Evolutionary conservation across 2,888 invertebrate species (phyloP).

Genomic region (Operophtera brumata): DNA sequence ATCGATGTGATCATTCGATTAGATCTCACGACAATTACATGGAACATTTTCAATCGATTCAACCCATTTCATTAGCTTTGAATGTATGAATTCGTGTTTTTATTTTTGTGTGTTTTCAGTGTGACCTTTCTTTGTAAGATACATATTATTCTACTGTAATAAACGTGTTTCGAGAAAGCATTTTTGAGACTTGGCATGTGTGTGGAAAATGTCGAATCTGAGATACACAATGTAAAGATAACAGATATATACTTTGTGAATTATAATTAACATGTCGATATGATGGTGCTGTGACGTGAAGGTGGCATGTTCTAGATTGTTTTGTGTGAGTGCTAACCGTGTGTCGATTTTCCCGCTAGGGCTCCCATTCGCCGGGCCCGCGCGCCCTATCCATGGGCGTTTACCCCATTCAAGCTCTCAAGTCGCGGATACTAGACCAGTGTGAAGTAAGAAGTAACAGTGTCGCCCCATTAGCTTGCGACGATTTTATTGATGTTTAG

Average conservation of each 20-base stretch:
- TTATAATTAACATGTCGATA: constrained; percentile 50
- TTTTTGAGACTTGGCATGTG: constrained; percentile 55
- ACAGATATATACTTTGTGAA: constrained; percentile 56
- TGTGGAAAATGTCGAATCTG: constrained; percentile 43
- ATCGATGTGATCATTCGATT: constrained; percentile 69
- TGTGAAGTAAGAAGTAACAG: constrained; percentile 89
- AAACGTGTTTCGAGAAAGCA: constrained; percentile 38
- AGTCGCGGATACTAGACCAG: constrained; percentile 92
- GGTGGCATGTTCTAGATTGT: constrained; percentile 71
- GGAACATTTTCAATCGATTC: constrained; percentile 36
- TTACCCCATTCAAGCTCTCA: constrained; percentile 93
- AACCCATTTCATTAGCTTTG: constrained; percentile 71
- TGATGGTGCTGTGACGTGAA: constrained; percentile 58
- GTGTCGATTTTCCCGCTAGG: constrained; percentile 84
- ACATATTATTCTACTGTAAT: constrained; percentile 36
- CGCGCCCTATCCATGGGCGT: constrained; percentile 94
- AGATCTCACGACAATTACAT: constrained; percentile 39
- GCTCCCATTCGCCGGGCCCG: constrained; percentile 95
- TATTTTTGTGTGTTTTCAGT: constrained; percentile 50
- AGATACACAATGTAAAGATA: constrained; percentile 42
- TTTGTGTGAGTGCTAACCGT: constrained; percentile 82
- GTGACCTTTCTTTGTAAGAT: constrained; percentile 52
- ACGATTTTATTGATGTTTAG: constrained; percentile 75
- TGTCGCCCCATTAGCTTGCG: constrained; percentile 72
- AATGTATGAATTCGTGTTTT: constrained; percentile 61